These are phyloP conservation scores for Diploptera punctata DNA, from an alignment of 2,888 invertebrate species.

Conservation along the genomic window DNA sequence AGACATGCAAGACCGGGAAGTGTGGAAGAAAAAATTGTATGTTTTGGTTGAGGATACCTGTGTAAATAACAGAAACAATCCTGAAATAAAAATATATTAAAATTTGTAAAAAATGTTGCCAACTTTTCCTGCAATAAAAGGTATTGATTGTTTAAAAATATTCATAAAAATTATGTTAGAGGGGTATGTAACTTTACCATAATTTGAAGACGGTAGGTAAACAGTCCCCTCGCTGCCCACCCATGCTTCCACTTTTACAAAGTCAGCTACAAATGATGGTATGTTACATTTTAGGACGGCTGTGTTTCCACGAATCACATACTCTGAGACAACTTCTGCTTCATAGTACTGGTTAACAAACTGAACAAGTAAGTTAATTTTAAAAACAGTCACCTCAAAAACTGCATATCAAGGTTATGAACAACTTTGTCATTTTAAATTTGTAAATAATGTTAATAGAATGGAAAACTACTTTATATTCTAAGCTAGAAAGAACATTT, in stretches of 20 bases:
- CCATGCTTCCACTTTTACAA: slow-evolving; percentile 89
- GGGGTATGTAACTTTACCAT: slow-evolving; percentile 66
- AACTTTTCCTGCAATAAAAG: not conserved
- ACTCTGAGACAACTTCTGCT: slow-evolving; percentile 88
- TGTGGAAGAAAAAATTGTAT: too few relatives aligned
- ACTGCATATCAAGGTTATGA: too few relatives aligned
- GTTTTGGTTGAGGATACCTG: too few relatives aligned
- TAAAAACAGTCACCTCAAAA: too few relatives aligned
- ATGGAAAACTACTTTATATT: too few relatives aligned
- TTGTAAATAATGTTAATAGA: too few relatives aligned
- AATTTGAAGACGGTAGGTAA: slow-evolving; percentile 72
- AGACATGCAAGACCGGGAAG: too few relatives aligned
- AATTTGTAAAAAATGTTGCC: not conserved
- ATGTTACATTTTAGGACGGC: slow-evolving; percentile 89
- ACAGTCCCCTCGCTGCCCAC: slow-evolving; percentile 67
- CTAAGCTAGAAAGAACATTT: too few relatives aligned
- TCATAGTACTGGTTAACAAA: slow-evolving; percentile 87
- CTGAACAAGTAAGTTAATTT: slow-evolving; percentile 69
- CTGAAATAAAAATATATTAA: too few relatives aligned
- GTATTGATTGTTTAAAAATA: not conserved
- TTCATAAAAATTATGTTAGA: not conserved
- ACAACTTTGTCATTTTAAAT: too few relatives aligned
- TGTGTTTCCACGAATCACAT: slow-evolving; percentile 87
- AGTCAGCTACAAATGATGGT: slow-evolving; percentile 90
- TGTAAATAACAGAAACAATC: too few relatives aligned